Base-by-base conservation (phyloP, 2,888 invertebrate genomes). In the Leptura quadrifasciata region DNA sequence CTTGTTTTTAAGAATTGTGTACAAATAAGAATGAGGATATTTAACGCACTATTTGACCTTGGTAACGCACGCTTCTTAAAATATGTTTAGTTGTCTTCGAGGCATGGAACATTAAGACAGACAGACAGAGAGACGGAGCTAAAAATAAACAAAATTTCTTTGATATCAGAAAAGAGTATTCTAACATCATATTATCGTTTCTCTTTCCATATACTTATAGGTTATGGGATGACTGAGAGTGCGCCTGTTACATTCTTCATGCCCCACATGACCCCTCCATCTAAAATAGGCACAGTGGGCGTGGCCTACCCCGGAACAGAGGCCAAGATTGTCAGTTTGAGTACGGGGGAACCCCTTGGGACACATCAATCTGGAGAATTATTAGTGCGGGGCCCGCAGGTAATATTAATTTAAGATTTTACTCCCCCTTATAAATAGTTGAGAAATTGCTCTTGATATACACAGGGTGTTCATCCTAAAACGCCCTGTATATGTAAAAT, bases 341-440 rank as follows among this genome's bases (percentile, higher is more conserved):
- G 88, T 0, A 91, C 90, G 0, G 92, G 92, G 1, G 91, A 92
- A 82, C 84, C 89, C 75, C 88, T 93, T 17, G 93, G 92, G 0
- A 90, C 93, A 0, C 91, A 94, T 82, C 90, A 93, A 83, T 90
- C 92, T 10, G 96, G 96, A 27, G 96, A 96, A 88, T 88, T 96
- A 10, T 91, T 92, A 81, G 88, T 95, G 17, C 91, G 91, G 81
- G 95, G 96, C 12, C 95, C 95, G 0, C 95, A 95, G 90, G 93
- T 93, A 85, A 84, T 20, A 6, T 57, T 57, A 5, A 57, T 57
- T 9, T 10, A 9, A 55, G 3, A 55, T 55, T 76, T 15, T 57
- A 10, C 27, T 27, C 9, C 20, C 17, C 1, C 39, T 52, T 21
- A 57, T n/a, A n/a, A n/a, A n/a, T n/a, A n/a, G n/a, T n/a, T n/a